phyloP scores from a whole-genome alignment of 2,888 invertebrate genomes.

The Diadegma fenestrale region DNA sequence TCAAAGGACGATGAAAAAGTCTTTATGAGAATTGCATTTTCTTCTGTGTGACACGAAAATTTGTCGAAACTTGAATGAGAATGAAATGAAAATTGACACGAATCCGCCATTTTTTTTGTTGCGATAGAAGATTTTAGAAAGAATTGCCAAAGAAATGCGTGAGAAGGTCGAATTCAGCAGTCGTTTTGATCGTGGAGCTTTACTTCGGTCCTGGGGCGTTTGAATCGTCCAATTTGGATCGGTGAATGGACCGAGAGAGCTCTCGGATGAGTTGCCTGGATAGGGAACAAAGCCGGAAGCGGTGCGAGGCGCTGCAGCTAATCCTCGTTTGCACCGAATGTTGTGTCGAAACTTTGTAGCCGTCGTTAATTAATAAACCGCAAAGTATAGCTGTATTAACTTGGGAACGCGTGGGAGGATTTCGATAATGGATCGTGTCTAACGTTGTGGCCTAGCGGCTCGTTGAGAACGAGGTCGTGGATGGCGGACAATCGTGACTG shows the following conservation, averaged over 20 bases:
- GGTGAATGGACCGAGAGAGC: slow-evolving; percentile 12
- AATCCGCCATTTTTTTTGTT: neutral
- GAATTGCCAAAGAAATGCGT: neutral
- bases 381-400: neutral
- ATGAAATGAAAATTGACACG: neutral
- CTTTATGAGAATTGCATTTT: neutral
- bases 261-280: neutral
- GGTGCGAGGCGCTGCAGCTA: neutral
- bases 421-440: slow-evolving; percentile 13
- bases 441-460: slow-evolving; percentile 5
- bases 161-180: neutral
- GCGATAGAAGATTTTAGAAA: neutral
- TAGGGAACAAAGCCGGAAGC: neutral
- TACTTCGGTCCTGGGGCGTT: slow-evolving; percentile 10
- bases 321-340: slow-evolving; percentile 14
- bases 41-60: neutral
- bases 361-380: slow-evolving; percentile 21
- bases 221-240: slow-evolving; percentile 29
- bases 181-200: neutral
- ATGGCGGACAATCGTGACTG: slow-evolving; percentile 23
- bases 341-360: slow-evolving; percentile 10
- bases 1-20: neutral
- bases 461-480: slow-evolving; percentile 56
- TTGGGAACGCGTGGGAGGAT: neutral
- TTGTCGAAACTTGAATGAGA: neutral